A percentile compares a stretch with the other conserved stretches of the same genome.
These are phyloP conservation scores for Crambe crambe DNA, from an alignment of 37 sponge, comb jelly and placozoan genomes.

Conservation along the genomic window DNA sequence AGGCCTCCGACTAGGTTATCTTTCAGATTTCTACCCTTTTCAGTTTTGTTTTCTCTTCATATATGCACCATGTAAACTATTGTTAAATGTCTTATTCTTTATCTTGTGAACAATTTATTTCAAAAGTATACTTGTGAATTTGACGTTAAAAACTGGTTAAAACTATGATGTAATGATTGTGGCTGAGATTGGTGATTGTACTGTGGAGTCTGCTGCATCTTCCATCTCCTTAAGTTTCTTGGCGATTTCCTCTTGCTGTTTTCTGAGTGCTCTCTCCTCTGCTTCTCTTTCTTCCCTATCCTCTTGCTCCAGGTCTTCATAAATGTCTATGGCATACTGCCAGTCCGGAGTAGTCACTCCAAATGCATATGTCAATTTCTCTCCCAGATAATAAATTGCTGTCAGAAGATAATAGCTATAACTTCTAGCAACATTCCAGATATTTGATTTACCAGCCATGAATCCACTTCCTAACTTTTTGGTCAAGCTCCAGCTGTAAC, in stretches of 20 bases:
- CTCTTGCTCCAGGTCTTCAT: slow-evolving; percentile 60
- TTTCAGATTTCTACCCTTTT: not conserved
- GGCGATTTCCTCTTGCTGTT: not conserved
- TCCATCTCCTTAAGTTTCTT: slow-evolving; percentile 5
- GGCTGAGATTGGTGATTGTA: not conserved
- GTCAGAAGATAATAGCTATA: not conserved
- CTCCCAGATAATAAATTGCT: slow-evolving; percentile 53
- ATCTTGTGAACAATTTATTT: too few relatives aligned
- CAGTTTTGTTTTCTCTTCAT: not conserved
- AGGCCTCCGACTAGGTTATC: slow-evolving; percentile 7
- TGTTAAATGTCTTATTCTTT: slow-evolving; percentile 1
- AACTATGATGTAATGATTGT: not conserved
- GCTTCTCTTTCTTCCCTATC: slow-evolving; percentile 28
- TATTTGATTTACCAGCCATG: not conserved
- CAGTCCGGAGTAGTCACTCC: slow-evolving; percentile 70
- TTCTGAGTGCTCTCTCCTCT: slow-evolving; percentile 27
- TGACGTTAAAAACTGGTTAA: too few relatives aligned
- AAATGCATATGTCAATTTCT: slow-evolving; percentile 48
- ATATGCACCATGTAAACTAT: not conserved
- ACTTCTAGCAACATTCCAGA: not conserved
- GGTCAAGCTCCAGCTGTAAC: slow-evolving; percentile 34
- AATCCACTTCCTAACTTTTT: slow-evolving; percentile 9
- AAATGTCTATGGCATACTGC: slow-evolving; percentile 68
- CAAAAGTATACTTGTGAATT: too few relatives aligned
- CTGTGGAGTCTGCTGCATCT: not conserved